A percentile compares a stretch with the other conserved stretches of the same genome.
Evolutionary conservation across 2,888 invertebrate genomes (phyloP).

Genomic region (Helicoverpa assulta): DNA sequence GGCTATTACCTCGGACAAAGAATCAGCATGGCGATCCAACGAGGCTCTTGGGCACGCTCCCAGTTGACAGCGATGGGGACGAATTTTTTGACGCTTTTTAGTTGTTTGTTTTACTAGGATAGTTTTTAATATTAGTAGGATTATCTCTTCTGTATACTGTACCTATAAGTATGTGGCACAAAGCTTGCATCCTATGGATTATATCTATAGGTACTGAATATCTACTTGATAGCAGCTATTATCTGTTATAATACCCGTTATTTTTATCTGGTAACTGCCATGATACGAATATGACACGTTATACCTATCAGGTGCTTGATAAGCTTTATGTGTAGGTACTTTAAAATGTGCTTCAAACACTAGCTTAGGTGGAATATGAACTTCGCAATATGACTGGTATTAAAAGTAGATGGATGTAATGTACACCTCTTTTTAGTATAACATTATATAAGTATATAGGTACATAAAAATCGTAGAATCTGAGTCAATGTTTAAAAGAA

Average conservation of each 20-base stretch:
- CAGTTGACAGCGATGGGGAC: no score
- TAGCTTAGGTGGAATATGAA: neutral
- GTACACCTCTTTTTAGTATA: no score
- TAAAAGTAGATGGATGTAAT: neutral
- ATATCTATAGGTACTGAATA: slow-evolving; percentile 21
- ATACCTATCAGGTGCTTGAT: slow-evolving; percentile 30
- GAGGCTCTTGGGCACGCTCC: no score
- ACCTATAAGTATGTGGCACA: slow-evolving; percentile 1
- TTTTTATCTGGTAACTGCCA: slow-evolving; percentile 21
- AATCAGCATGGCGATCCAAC: no score
- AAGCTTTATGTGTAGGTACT: slow-evolving; percentile 25
- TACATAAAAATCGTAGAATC: no score
- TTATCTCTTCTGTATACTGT: neutral
- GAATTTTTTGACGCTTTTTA: no score
- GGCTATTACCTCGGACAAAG: no score
- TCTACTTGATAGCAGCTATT: slow-evolving; percentile 30
- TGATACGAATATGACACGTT: slow-evolving; percentile 1
- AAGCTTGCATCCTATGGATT: neutral
- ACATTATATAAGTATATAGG: no score
- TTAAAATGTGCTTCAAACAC: slow-evolving; percentile 36
- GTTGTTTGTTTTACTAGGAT: no score
- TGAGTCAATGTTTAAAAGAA: no score
- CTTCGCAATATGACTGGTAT: neutral
- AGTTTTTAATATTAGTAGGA: no score
- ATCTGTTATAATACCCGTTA: slow-evolving; percentile 38